Conservation (phyloP, 2,797 vertebrate genomes). For the Pteropus rufus region DNA sequence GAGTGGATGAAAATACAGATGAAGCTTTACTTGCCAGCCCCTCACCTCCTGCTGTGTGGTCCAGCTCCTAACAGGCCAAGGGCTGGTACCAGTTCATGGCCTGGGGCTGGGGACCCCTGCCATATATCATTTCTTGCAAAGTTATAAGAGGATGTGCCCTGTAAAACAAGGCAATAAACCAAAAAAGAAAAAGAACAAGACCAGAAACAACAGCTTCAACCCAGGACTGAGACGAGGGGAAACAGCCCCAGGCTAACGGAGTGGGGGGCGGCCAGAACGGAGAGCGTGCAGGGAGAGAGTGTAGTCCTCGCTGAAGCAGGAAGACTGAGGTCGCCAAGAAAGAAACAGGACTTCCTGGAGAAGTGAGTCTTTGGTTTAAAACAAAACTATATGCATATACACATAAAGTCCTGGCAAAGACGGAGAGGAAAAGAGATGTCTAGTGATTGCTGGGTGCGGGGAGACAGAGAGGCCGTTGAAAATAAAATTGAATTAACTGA, state of each 20-base stretch:
- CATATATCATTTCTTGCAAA: not conserved
- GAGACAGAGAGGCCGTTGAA: not conserved
- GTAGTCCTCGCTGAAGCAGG: not conserved
- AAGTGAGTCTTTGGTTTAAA: not conserved
- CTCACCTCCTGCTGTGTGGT: too few species aligned
- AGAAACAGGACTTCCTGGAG: not conserved
- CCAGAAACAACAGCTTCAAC: not conserved
- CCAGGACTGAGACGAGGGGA: not conserved
- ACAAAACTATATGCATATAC: not conserved
- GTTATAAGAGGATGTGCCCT: not conserved
- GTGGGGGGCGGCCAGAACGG: not conserved
- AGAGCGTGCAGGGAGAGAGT: fast-evolving
- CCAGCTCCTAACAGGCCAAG: too few species aligned
- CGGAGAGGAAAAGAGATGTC: not conserved
- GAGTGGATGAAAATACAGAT: too few species aligned
- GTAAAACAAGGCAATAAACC: not conserved
- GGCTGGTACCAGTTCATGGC: too few species aligned
- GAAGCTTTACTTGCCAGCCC: too few species aligned
- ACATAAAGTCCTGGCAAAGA: not conserved
- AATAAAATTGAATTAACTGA: not conserved
- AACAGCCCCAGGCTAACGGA: not conserved
- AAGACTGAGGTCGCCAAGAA: not conserved
- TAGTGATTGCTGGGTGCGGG: not conserved
- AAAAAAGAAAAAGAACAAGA: not conserved
- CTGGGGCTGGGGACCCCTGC: too few species aligned